Evolutionary conservation across 2,113 vertebrate species (phyloP), one percentile per base, ranked within the genome.

Genomic region (Mesocricetus auratus): DNA sequence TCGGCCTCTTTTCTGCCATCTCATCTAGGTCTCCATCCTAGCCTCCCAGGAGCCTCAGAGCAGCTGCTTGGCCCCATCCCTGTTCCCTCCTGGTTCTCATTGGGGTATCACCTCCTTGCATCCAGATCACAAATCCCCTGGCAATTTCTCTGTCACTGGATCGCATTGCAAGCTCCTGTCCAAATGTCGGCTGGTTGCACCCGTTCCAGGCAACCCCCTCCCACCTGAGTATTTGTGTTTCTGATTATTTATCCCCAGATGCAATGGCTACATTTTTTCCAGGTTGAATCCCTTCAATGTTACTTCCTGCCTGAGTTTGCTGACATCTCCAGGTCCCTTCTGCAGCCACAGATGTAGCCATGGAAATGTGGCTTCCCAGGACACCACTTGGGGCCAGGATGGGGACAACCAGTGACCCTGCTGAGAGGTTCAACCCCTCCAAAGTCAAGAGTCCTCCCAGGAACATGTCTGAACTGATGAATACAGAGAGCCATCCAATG

Each of bases 241-340:
- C 92, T 94, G 97, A 92, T 98, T 95, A 97, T 97, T 98, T 93
- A 93, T 97, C 97, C 97, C 97, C 97, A 96, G 97, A 97, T 95
- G 95, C 96, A 91, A 66, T 26, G 42, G 95, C 82, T 42, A 0
- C 94, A 97, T 96, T 94, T 94, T 97, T 98, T 97, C 96, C 97
- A 97, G 97, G 97, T 97, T 95, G 96, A 94, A 97, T 96, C 94
- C 94, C 74, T 86, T 94, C 42, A 0, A 95, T 89, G 90, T 94
- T 95, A 96, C 94, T 98, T 98, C 97, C 97, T 97, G 97, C 95
- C 96, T 90, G 62, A 60, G 95, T 96, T 91, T 95, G 85, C 93
- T 93, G 42, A 94, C 75, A 90, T 96, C 96, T 94, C 97, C 90
- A 93, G 83, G 92, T 90, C 95, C 71, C 66, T 92, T 77, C 83